These are phyloP conservation scores for Beris chalybata DNA, from an alignment of 2,888 invertebrate species.

Conservation along the genomic window DNA sequence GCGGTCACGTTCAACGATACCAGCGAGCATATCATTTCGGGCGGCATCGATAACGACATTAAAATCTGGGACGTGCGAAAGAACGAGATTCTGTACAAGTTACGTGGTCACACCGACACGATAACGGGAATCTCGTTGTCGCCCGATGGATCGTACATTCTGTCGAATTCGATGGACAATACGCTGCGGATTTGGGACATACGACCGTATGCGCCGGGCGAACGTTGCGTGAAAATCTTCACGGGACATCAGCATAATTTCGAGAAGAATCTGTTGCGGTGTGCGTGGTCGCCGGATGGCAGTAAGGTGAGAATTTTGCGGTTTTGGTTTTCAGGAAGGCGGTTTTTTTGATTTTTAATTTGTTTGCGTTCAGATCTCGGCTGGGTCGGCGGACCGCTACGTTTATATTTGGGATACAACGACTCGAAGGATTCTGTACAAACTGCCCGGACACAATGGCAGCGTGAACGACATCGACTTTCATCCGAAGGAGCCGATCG, in stretches of 20 bases:
- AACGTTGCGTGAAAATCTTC: conserved; percentile 90
- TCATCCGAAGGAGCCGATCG: conserved; percentile 90
- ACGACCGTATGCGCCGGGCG: conserved; percentile 89
- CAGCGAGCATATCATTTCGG: conserved; percentile 90
- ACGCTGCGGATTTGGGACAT: conserved; percentile 96
- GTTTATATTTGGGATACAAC: conserved; percentile 98
- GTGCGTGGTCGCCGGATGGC: conserved; percentile 93
- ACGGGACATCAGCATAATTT: conserved; percentile 96
- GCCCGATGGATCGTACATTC: conserved; percentile 82
- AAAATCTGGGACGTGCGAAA: conserved; percentile 98
- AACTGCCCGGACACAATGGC: conserved; percentile 97
- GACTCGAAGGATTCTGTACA: conserved; percentile 87
- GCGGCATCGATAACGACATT: conserved; percentile 95
- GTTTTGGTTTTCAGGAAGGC: neutral
- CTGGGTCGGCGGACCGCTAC: conserved; percentile 94
- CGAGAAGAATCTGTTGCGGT: conserved; percentile 92
- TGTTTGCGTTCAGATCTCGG: conserved; percentile 57
- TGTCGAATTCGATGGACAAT: conserved; percentile 97
- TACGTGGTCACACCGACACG: conserved; percentile 94
- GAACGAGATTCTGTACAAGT: conserved; percentile 77
- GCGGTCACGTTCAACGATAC: conserved; percentile 94
- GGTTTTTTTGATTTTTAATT: conserved; percentile 38
- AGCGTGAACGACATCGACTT: conserved; percentile 96
- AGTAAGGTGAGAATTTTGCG: conserved; percentile 65
- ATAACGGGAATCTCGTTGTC: conserved; percentile 88